Evolutionary conservation across 2,888 invertebrate genomes (phyloP), one percentile per base, ranked within the genome.

Genomic region (Melinaea menophilus): DNA sequence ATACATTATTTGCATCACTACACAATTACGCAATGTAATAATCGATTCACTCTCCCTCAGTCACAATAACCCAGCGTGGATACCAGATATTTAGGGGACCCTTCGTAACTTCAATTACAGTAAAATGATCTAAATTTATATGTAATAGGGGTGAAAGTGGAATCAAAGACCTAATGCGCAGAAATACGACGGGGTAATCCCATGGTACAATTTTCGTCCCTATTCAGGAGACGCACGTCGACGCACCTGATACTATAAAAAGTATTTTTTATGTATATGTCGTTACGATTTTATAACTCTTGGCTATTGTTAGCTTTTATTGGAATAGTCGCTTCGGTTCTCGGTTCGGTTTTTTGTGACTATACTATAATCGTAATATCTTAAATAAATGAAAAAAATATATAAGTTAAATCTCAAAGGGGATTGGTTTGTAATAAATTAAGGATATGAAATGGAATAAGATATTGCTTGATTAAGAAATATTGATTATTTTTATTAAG

Each of bases 181-280:
- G 58, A 64, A 68, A 54, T 78, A 80, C 77, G 74, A 67, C 61
- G 67, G 78, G 82, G 80, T 75, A 80, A 80, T 81, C 79, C 81
- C 77, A 67, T 66, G 76, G 78, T 75, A 74, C 69, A 72, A 68
- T 77, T 81, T 81, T 80, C 79, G 46, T 65, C 69, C 73, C 79
- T 84, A 82, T 9, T 41, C 64, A 58, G 57, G 48, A 56, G 60
- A 64, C 59, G 62, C 59, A 45, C 12, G n/a, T 41, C 58, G 67
- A 61, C 48, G 63, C 68, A 72, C 69, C 69, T 72, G 71, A 68
- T 58, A 13, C 31, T 60, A 59, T 64, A 64, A 58, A 64, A 61
- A 61, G 34, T 45, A 34, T 11, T 3, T 55, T 51, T 58, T 61
- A 55, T 58, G 59, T 47, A 12, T 22, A 9, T 41, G 11, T 41